Evolutionary conservation across 2,888 invertebrate genomes (phyloP), one percentile per base, ranked within the genome.

Genomic region (Abrostola triplasia): DNA sequence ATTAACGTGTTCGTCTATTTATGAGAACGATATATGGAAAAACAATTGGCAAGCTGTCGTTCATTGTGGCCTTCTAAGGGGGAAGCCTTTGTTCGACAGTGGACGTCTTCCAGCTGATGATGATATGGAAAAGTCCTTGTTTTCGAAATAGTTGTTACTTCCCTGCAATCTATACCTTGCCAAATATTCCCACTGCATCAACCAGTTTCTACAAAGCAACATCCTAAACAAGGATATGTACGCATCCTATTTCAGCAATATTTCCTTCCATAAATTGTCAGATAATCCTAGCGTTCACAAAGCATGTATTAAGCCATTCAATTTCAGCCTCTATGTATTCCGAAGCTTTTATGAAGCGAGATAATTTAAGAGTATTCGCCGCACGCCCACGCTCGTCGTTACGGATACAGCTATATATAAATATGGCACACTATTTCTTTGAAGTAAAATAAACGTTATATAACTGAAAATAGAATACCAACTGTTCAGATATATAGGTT

Each of bases 361-460:
- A 64, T 62, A 62, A 77, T 69, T 77, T 66, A 73, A 61, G 55
- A 69, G 41, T 59, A 42, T 48, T 55, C 36, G 41, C 9, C 51
- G 6, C 40, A 49, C 69, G 60, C 63, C 74, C 36, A 59, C 59
- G 38, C 51, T 35, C 50, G 24, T n/a, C 58, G 38, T 60, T 58
- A 75, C 70, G 56, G 56, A 66, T 57, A 66, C 57, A 57, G 36
- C 5, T 36, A n/a, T 57, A n/a, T 57, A 60, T 47, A 53, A 55
- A 68, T 50, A 50, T 36, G 35, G 24, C 47, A 7, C 36, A 13
- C 51, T 36, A 9, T 48, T 13, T 35, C 12, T 51, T 47, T 36
- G 35, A 7, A 13, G 44, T 36, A 12, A 40, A 36, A 54, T 41
- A 6, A 0, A 42, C 11, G 50, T 59, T 44, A 36, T 6, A 36